phyloP scores from a whole-genome alignment of 2,797 vertebrate species.

The Tadarida brasiliensis region DNA sequence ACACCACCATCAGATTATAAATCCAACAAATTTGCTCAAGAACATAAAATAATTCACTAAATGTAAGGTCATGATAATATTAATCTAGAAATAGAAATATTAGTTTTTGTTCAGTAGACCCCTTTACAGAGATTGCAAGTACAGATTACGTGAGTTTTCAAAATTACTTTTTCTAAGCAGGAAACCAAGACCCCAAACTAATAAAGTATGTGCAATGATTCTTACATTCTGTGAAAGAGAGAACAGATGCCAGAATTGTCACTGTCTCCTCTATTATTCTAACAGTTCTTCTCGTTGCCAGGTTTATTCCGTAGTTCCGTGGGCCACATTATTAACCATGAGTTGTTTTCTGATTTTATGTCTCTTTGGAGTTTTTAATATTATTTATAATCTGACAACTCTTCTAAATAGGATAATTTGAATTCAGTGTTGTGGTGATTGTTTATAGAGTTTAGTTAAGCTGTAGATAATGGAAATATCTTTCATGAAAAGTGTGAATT shows the following conservation, averaged over 20 bases:
- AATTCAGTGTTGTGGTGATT: slow-evolving; percentile 74
- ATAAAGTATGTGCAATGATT: neutral
- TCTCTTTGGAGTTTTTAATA: slow-evolving; percentile 68
- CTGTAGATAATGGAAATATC: slow-evolving; percentile 63
- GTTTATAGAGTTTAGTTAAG: slow-evolving; percentile 71
- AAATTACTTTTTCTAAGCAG: slow-evolving; percentile 8
- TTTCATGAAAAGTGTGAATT: slow-evolving; percentile 69
- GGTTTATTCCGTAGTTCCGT: neutral
- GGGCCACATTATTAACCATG: slow-evolving; percentile 12
- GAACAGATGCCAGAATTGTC: neutral
- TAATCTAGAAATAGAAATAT: neutral
- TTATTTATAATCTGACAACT: slow-evolving; percentile 63
- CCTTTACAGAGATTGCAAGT: neutral
- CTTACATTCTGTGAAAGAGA: neutral
- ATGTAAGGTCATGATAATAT: neutral
- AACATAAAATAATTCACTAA: neutral
- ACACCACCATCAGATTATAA: neutral
- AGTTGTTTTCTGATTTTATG: slow-evolving; percentile 57
- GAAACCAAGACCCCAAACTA: neutral
- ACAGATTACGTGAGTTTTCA: neutral
- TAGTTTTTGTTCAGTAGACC: neutral
- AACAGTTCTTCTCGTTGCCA: neutral
- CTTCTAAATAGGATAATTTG: slow-evolving; percentile 75
- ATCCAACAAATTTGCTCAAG: neutral
- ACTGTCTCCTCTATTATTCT: slow-evolving; percentile 31